Evolutionary conservation across 2,113 vertebrate genomes (phyloP).

Genomic region (Sisor rabdophorus): DNA sequence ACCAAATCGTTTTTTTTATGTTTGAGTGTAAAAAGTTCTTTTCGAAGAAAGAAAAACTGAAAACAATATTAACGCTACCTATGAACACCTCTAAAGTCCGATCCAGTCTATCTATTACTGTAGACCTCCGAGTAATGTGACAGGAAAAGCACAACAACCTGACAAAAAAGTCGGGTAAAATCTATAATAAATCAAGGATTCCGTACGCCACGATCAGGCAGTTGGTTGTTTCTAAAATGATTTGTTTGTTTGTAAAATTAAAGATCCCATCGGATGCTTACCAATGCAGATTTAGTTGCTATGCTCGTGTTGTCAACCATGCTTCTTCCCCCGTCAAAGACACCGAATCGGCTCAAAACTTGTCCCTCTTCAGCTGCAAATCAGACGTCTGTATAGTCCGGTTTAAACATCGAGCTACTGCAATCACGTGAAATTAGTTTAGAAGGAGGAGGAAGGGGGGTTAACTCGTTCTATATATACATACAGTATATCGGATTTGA

Average conservation of each 20-base stretch:
- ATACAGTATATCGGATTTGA: slow-evolving; percentile 36
- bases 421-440: slow-evolving; percentile 33
- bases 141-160: background rate
- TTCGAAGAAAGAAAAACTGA: background rate
- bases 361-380: slow-evolving; percentile 47
- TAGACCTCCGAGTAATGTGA: background rate
- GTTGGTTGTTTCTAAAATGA: background rate
- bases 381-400: slow-evolving; percentile 46
- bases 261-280: slow-evolving; percentile 60
- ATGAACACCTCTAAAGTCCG: background rate
- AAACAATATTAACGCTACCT: background rate
- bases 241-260: background rate
- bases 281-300: slow-evolving; percentile 72
- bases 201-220: background rate
- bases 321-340: slow-evolving; percentile 57
- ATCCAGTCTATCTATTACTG: background rate
- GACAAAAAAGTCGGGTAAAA: background rate
- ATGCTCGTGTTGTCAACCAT: slow-evolving; percentile 77
- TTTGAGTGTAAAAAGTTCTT: background rate
- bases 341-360: slow-evolving; percentile 45
- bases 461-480: background rate
- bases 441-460: background rate
- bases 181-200: too few relatives aligned
- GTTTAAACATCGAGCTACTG: slow-evolving; percentile 54
- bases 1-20: background rate